phyloP scores from a whole-genome alignment of 2,113 vertebrate genomes.

The Neolamprologus longior region DNA sequence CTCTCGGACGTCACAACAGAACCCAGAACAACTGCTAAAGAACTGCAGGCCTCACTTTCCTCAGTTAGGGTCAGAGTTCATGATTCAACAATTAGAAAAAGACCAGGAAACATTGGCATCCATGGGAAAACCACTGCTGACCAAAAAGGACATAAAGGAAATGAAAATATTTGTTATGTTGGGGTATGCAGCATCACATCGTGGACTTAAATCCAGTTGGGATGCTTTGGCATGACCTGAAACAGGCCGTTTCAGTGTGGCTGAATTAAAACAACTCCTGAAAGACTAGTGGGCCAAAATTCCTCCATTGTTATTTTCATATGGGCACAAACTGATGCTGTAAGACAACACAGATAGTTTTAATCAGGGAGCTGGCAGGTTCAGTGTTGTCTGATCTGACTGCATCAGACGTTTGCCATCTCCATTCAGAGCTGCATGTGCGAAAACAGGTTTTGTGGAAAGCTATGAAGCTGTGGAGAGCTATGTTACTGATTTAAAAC shows the following conservation, averaged over 20 bases:
- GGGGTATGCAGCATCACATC: background rate
- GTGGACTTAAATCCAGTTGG: background rate
- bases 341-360: background rate
- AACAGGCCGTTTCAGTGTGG: background rate
- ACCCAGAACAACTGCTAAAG: background rate
- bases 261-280: background rate
- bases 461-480: background rate
- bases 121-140: background rate
- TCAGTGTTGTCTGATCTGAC: background rate
- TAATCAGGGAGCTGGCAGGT: background rate
- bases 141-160: background rate
- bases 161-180: background rate
- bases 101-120: background rate
- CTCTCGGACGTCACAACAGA: background rate
- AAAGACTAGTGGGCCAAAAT: background rate
- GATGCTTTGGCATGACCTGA: background rate
- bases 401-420: background rate
- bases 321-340: background rate
- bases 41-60: background rate
- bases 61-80: background rate
- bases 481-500: background rate
- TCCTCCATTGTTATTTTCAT: background rate
- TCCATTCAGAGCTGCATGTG: background rate
- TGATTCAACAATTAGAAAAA: background rate
- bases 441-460: background rate